Evolutionary conservation across 2,113 vertebrate genomes (phyloP).

Genomic region (Oxyura jamaicensis): DNA sequence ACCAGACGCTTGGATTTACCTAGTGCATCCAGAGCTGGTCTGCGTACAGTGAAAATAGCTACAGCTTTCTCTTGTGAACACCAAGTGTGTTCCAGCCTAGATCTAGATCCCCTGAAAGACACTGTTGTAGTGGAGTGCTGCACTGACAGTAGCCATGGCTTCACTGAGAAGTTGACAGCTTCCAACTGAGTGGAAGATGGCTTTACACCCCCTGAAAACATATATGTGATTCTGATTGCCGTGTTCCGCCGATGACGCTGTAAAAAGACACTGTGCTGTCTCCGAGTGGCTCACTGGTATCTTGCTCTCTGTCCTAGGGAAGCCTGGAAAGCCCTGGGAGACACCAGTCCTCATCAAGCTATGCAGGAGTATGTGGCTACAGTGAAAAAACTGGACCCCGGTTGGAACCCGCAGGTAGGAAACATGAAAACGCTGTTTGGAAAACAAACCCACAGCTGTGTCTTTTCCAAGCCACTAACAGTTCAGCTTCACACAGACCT

Average conservation of each 20-base stretch:
- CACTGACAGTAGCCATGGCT: not conserved
- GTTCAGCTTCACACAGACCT: not conserved
- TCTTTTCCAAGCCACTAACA: not conserved
- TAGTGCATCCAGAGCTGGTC: not conserved
- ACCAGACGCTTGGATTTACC: not conserved
- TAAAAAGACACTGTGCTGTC: not conserved
- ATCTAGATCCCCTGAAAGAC: not conserved
- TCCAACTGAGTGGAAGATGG: not conserved
- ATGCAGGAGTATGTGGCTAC: constrained; percentile 94
- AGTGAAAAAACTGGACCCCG: constrained; percentile 90
- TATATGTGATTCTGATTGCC: not conserved
- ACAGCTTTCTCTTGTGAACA: not conserved
- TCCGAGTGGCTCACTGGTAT: not conserved
- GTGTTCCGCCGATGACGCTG: not conserved
- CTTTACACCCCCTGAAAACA: not conserved
- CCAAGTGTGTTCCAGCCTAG: not conserved
- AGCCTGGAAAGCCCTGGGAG: constrained; percentile 94
- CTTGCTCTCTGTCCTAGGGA: constrained; percentile 81
- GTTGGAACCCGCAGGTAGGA: constrained; percentile 88
- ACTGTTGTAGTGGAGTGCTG: not conserved
- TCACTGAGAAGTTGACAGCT: not conserved
- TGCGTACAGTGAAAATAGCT: not conserved
- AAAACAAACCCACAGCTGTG: not conserved
- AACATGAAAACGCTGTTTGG: not conserved
- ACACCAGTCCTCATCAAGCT: constrained; percentile 88